A percentile compares a stretch with the other conserved stretches of the same genome.
These are phyloP conservation scores for Myotis lucifugus DNA, from an alignment of 2,113 vertebrate genomes.

Conservation along the genomic window DNA sequence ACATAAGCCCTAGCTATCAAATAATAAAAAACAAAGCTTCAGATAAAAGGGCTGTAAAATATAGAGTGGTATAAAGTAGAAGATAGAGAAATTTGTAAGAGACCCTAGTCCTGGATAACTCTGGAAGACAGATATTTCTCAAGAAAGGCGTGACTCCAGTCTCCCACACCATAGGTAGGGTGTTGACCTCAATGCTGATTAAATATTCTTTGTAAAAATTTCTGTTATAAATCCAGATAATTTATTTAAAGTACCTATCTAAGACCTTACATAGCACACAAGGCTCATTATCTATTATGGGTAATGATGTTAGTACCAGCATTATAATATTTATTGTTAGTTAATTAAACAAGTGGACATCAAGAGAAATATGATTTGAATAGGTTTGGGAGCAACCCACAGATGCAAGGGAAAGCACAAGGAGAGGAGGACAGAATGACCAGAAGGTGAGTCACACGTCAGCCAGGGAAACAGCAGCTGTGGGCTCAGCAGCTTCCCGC, in stretches of 20 bases:
- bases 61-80: background rate
- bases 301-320: background rate
- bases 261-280: background rate
- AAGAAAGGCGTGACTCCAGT: background rate
- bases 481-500: background rate
- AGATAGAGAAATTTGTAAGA: background rate
- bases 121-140: background rate
- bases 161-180: background rate
- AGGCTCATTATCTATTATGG: background rate
- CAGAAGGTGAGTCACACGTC: background rate
- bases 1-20: background rate
- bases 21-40: background rate
- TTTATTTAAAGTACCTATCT: background rate
- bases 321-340: background rate
- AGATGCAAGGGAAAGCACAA: background rate
- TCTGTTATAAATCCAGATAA: background rate
- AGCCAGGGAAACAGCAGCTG: background rate
- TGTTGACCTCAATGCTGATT: background rate
- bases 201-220: background rate
- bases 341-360: background rate
- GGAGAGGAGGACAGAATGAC: background rate
- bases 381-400: background rate
- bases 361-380: background rate
- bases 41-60: background rate
- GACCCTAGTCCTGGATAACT: background rate